Conservation (phyloP, 2,797 vertebrate genomes). For the Amblyopsis hoosieri region DNA sequence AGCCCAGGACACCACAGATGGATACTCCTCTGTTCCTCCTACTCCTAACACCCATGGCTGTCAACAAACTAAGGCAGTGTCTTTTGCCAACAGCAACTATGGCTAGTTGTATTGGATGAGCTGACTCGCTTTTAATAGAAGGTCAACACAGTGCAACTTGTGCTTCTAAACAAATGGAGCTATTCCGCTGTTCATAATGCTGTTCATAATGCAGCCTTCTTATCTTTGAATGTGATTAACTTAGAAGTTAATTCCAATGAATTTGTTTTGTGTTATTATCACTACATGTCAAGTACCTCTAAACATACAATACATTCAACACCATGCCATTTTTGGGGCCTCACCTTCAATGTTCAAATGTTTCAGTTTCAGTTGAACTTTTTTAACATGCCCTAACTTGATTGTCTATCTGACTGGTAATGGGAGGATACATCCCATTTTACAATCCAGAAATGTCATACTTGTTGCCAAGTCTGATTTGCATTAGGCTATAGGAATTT, state of each 20-base stretch:
- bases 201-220: background rate
- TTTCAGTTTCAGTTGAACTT: too few species aligned
- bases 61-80: conserved; percentile 19
- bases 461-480: too few species aligned
- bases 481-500: too few species aligned
- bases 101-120: conserved; percentile 6
- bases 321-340: too few species aligned
- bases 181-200: background rate
- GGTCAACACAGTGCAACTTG: background rate
- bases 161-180: background rate
- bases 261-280: background rate
- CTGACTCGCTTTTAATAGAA: conserved; percentile 4
- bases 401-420: too few species aligned
- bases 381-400: too few species aligned
- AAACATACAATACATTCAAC: background rate
- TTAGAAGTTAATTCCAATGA: background rate
- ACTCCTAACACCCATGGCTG: conserved; percentile 28
- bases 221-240: background rate
- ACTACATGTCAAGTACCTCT: background rate
- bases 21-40: conserved; percentile 38
- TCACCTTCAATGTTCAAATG: too few species aligned
- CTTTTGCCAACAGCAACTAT: conserved; percentile 19
- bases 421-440: too few species aligned
- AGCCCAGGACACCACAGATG: conserved; percentile 56
- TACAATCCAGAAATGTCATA: too few species aligned